Evolutionary conservation across 1,140 invertebrate genomes (phyloP).

Genomic region (Latrodectus geometricus): DNA sequence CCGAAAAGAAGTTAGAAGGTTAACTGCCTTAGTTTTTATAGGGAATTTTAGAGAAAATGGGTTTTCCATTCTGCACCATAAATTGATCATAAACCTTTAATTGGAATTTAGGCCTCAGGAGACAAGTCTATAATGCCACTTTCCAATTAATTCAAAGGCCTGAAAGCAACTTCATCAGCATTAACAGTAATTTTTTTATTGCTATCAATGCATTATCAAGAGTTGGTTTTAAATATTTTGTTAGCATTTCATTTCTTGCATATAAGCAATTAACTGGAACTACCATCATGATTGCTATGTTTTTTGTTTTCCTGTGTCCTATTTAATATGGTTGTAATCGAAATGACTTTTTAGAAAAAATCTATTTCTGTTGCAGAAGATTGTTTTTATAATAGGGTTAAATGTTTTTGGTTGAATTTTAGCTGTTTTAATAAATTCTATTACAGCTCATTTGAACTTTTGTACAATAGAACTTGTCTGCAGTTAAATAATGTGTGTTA

Average conservation of each 20-base stretch:
- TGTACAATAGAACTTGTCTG: not conserved
- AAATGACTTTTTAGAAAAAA: not conserved
- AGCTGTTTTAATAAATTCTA: not conserved
- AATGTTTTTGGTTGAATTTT: not conserved
- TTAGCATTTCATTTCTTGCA: constrained; percentile 14
- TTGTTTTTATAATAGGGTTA: not conserved
- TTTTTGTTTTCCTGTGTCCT: not conserved
- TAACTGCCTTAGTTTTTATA: not conserved
- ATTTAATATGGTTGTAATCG: not conserved
- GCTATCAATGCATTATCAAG: not conserved
- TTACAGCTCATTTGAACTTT: not conserved
- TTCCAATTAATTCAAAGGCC: constrained; percentile 7
- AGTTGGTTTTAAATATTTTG: not conserved
- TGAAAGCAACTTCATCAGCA: not conserved
- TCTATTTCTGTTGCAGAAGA: not conserved
- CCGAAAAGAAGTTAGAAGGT: not conserved
- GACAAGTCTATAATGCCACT: not conserved
- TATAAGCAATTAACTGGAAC: not conserved
- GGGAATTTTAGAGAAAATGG: not conserved
- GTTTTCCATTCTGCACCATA: not conserved
- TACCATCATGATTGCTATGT: not conserved
- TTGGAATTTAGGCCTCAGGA: not conserved
- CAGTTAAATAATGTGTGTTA: not conserved
- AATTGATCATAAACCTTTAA: too few species aligned
- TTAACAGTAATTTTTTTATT: not conserved